A percentile compares a stretch with the other conserved stretches of the same genome.
These are phyloP conservation scores for Cylindroiulus punctatus DNA, from an alignment of 2,888 invertebrate species.

Conservation along the genomic window DNA sequence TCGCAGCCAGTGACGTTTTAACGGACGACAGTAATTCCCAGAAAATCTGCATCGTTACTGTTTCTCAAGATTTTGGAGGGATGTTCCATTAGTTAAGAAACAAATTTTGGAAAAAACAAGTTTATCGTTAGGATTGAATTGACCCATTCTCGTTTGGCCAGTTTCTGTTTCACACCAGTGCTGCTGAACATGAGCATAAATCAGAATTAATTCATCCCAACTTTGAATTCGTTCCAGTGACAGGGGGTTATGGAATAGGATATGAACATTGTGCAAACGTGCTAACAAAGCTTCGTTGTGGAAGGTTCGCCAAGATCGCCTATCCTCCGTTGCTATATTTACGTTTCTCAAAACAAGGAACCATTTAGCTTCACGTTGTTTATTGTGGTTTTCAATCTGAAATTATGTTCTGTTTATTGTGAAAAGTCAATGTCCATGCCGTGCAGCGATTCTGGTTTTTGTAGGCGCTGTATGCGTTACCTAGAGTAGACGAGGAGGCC, in stretches of 20 bases:
- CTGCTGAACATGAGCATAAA: not conserved
- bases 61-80: not conserved
- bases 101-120: not conserved
- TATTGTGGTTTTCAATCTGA: constrained; percentile 41
- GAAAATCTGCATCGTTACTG: not conserved
- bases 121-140: no score
- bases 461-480: not conserved
- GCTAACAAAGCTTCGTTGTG: not conserved
- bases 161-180: not conserved
- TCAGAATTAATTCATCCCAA: not conserved
- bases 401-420: constrained; percentile 40
- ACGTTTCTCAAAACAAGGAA: constrained; percentile 30
- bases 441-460: constrained; percentile 31
- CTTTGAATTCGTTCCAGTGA: not conserved
- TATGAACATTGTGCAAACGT: not conserved
- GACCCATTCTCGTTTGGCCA: not conserved
- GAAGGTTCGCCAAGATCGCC: not conserved
- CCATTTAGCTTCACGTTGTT: constrained; percentile 39
- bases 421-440: constrained; percentile 29
- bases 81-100: not conserved
- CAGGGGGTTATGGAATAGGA: not conserved
- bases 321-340: not conserved
- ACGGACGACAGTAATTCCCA: not conserved
- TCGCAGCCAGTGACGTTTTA: not conserved
- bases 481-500: constrained; percentile 16